Evolutionary conservation across 35 echinoderm and acorn worm species (phyloP).

Genomic region (Diadema setosum): DNA sequence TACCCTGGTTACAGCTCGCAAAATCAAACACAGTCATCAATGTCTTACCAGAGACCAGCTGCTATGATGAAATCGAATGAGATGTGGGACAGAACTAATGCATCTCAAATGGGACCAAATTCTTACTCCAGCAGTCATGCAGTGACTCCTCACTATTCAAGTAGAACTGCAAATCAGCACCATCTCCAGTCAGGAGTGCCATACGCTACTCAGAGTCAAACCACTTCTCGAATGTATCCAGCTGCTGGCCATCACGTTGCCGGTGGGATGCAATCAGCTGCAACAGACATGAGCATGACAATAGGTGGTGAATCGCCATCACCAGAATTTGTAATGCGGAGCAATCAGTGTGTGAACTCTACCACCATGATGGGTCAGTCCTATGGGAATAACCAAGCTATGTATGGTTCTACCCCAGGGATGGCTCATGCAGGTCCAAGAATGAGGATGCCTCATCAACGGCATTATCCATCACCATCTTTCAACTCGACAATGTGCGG

Average conservation of each 20-base stretch:
- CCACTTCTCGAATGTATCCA: not conserved
- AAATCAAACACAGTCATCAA: not conserved
- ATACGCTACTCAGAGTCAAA: not conserved
- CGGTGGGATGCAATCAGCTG: not conserved
- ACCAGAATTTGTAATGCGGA: not conserved
- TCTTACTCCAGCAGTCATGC: not conserved
- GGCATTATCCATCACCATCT: not conserved
- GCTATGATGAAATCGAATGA: not conserved
- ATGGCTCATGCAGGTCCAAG: not conserved
- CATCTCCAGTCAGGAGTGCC: not conserved
- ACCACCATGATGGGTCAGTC: constrained; percentile 1
- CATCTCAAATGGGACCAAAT: not conserved
- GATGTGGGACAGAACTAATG: not conserved
- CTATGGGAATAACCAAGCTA: constrained; percentile 6
- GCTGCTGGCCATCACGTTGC: not conserved
- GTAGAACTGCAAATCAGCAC: not conserved
- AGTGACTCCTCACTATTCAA: not conserved
- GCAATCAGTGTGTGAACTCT: constrained; percentile 19
- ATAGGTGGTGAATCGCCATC: not conserved
- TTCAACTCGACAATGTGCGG: not conserved
- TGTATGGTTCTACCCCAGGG: not conserved
- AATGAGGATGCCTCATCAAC: not conserved
- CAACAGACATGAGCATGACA: not conserved
- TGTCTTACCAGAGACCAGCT: not conserved
- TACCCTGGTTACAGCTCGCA: not conserved